These are phyloP conservation scores for Stichodactyla mertensii DNA, from an alignment of 64 coral and sea anemone genomes.

Conservation along the genomic window DNA sequence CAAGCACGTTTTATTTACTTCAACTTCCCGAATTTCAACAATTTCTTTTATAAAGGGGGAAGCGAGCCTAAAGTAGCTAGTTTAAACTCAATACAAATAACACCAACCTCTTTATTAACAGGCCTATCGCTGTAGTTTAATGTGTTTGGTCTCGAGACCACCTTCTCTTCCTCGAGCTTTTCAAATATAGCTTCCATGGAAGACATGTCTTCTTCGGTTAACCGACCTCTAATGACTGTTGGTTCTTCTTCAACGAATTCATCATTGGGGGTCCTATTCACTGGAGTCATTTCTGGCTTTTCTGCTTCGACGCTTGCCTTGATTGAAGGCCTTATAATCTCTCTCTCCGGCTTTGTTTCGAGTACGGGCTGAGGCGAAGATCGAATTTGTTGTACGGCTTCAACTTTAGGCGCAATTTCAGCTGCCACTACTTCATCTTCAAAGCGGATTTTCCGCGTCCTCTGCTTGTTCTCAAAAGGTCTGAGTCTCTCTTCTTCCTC, in stretches of 20 bases:
- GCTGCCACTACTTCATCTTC: conserved; percentile 49
- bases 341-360: conserved; percentile 30
- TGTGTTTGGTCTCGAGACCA: not conserved
- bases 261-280: not conserved
- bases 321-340: not conserved
- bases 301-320: conserved; percentile 14
- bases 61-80: too few species aligned
- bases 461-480: conserved; percentile 24
- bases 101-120: not conserved
- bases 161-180: not conserved
- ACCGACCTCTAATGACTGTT: not conserved
- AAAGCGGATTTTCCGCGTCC: conserved; percentile 46
- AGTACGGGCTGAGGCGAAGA: not conserved
- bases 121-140: not conserved
- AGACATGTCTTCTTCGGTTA: conserved; percentile 4
- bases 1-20: too few species aligned
- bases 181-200: not conserved
- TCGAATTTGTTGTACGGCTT: conserved; percentile 16
- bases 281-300: not conserved
- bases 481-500: conserved; percentile 53
- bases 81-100: not conserved
- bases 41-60: too few species aligned
- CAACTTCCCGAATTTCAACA: too few species aligned
- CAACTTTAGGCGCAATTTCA: not conserved
- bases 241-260: not conserved